Conservation (phyloP, 2,113 vertebrate species). For the Hydrolagus affinis region DNA sequence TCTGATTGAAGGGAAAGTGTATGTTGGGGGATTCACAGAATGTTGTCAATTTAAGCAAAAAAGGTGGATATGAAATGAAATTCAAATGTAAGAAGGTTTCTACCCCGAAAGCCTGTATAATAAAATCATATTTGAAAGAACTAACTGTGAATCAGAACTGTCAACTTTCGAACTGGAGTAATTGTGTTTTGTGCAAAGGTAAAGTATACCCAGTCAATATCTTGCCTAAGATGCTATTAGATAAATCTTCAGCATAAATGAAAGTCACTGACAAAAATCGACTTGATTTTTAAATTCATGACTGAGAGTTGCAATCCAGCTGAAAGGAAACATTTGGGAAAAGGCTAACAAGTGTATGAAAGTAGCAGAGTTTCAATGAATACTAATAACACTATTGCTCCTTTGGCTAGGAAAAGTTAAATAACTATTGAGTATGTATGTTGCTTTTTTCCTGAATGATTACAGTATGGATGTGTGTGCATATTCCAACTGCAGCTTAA, state of each 20-base stretch:
- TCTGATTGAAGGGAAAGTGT: no score
- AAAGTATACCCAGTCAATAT: background rate
- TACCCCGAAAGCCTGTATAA: constrained; percentile 52
- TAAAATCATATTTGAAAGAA: background rate
- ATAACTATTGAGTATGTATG: background rate
- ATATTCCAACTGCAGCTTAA: background rate
- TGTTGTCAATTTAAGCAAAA: constrained; percentile 42
- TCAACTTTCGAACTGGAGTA: background rate
- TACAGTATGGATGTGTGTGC: background rate
- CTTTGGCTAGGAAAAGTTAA: background rate
- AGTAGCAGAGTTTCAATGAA: background rate
- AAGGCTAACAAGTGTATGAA: background rate
- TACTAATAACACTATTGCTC: background rate
- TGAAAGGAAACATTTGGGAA: background rate
- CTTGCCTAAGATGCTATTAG: background rate
- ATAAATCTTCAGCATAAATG: background rate
- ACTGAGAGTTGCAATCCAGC: no score
- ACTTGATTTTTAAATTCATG: background rate
- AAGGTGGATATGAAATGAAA: constrained; percentile 42
- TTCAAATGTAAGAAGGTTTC: constrained; percentile 53
- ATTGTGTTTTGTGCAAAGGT: constrained; percentile 6
- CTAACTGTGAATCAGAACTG: background rate
- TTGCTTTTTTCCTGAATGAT: background rate
- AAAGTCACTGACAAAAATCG: background rate
- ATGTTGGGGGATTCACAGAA: constrained; percentile 45